A percentile compares a stretch with the other conserved stretches of the same genome.
Evolutionary conservation across 2,888 invertebrate species (phyloP).

Genomic region (Metopia argyrocephala): DNA sequence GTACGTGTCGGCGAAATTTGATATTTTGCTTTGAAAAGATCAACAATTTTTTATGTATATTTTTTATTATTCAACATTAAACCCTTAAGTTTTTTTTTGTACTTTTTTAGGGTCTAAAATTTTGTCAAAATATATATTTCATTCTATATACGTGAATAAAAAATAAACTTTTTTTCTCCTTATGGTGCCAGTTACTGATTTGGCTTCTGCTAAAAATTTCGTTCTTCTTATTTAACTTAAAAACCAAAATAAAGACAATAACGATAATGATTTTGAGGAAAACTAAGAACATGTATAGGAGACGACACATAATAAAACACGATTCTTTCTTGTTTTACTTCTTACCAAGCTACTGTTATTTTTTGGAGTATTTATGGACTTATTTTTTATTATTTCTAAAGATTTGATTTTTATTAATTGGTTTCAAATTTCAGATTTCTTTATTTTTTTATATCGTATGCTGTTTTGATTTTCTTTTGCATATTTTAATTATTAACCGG

Average conservation of each 20-base stretch:
- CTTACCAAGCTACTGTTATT: slow-evolving; percentile 52
- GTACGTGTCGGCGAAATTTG: slow-evolving; percentile 72
- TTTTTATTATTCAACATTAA: slow-evolving; percentile 18
- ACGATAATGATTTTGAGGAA: background rate
- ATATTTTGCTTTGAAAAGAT: slow-evolving; percentile 70
- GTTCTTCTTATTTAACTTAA: slow-evolving; percentile 3
- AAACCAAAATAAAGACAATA: background rate
- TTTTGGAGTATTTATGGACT: slow-evolving; percentile 26
- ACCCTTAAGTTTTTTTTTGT: slow-evolving; percentile 24
- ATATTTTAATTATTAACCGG: slow-evolving; percentile 56
- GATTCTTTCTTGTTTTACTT: slow-evolving; percentile 41
- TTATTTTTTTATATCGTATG: slow-evolving; percentile 1
- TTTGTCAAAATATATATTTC: slow-evolving; percentile 53
- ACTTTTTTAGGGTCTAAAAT: slow-evolving; percentile 30
- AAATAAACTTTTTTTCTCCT: slow-evolving; percentile 32
- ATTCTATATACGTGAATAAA: slow-evolving; percentile 25
- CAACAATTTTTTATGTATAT: slow-evolving; percentile 66
- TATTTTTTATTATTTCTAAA: slow-evolving; percentile 46
- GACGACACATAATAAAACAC: slow-evolving; percentile 15
- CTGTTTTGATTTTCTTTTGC: background rate
- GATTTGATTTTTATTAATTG: slow-evolving; percentile 66
- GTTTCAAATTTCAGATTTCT: slow-evolving; percentile 63
- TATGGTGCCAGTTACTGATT: slow-evolving; percentile 68
- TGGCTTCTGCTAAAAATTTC: slow-evolving; percentile 70
- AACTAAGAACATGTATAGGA: background rate